Evolutionary conservation across 1,140 invertebrate genomes (phyloP).

Genomic region (Hesperophylax magnus): DNA sequence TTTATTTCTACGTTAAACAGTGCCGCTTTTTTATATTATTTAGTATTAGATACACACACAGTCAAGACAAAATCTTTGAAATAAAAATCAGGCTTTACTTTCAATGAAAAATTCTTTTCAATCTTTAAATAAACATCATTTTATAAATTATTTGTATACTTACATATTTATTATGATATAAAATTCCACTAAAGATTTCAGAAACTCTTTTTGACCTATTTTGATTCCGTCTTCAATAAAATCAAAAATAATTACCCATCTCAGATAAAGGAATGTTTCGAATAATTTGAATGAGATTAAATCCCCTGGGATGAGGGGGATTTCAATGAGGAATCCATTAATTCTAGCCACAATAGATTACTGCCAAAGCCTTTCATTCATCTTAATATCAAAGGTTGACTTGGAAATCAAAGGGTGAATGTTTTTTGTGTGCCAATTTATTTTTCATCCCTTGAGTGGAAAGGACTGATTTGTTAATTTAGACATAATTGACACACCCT

Average conservation of each 20-base stretch:
- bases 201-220: background rate
- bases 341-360: conserved; percentile 7
- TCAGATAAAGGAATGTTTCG: background rate
- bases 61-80: too few species aligned
- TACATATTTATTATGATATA: too few species aligned
- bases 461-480: background rate
- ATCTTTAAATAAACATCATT: too few species aligned
- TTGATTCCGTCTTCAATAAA: background rate
- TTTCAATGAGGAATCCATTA: conserved; percentile 23
- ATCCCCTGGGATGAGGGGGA: background rate
- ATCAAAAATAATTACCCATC: conserved; percentile 30
- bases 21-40: background rate
- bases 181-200: too few species aligned
- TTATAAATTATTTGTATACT: too few species aligned
- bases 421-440: conserved; percentile 23
- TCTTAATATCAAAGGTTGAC: conserved; percentile 28
- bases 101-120: too few species aligned
- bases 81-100: too few species aligned
- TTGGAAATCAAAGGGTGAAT: conserved; percentile 17
- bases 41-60: background rate
- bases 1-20: conserved; percentile 22
- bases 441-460: background rate
- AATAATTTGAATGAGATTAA: conserved; percentile 2
- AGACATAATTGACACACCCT: too few species aligned
- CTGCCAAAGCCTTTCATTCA: conserved; percentile 19